Percentiles rank a stretch among this genome's conserved stretches.
Evolutionary conservation across 2,797 vertebrate species (phyloP).

Genomic region (Halcyon badia): DNA sequence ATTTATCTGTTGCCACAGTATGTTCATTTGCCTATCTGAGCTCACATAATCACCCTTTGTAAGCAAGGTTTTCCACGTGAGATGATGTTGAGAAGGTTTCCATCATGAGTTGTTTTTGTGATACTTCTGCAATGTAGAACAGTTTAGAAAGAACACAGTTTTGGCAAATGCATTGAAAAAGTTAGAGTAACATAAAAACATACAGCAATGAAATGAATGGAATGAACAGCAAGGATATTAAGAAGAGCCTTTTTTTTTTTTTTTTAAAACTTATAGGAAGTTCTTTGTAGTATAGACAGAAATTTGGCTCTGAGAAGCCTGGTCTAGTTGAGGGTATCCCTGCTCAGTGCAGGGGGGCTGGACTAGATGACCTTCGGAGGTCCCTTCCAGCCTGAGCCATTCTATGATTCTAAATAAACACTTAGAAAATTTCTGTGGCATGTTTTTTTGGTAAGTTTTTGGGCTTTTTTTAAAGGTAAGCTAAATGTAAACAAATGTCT

Average conservation of each 20-base stretch:
- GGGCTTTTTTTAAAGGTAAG: background rate
- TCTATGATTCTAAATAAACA: background rate
- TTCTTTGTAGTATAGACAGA: background rate
- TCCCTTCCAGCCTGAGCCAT: no score
- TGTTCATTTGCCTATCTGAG: background rate
- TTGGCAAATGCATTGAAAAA: background rate
- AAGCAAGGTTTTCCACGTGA: background rate
- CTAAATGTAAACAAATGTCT: background rate
- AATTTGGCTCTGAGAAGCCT: background rate
- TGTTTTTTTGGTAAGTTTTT: background rate
- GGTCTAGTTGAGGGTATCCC: no score
- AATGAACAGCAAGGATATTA: background rate
- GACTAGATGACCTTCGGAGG: no score
- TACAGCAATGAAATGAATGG: background rate
- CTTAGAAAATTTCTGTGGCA: background rate
- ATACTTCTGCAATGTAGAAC: background rate
- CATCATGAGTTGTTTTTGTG: background rate
- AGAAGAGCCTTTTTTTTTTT: background rate
- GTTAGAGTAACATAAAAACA: background rate
- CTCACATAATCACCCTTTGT: background rate
- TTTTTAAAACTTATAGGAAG: background rate
- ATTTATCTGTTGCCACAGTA: background rate
- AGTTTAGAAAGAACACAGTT: background rate
- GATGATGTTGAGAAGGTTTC: background rate
- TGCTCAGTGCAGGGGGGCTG: no score